Evolutionary conservation across 2,888 invertebrate species (phyloP), one percentile per base, ranked within the genome.

Genomic region (Melanostoma scalare): DNA sequence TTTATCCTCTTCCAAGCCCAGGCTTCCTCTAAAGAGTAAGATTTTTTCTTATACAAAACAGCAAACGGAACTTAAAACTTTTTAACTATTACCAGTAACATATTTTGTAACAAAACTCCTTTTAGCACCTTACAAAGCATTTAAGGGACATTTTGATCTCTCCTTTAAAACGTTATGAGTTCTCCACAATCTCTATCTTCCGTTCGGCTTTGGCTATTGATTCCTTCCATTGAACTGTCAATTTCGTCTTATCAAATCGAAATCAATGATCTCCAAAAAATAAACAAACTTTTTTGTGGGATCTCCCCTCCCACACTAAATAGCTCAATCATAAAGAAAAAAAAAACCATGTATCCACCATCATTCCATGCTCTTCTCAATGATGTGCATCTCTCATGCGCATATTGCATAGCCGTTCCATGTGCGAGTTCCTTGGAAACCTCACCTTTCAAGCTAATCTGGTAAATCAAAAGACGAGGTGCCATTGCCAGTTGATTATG

Each of bases 361-460:
- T 20, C 20, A 20, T 20, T 20, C 20, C 20, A 20, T 20, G 20
- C 20, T 20, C 20, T 20, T 20, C 10, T 31, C 6, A 6, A 10
- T 61, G 9, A 67, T 50, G 38, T 40, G 50, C 67, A 58, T 69
- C 68, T 40, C 44, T 30, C 44, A 40, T 73, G 30, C 36, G 38
- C 42, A 42, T 61, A 48, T 35, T 35, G 40, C 33, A 8, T 38
- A 58, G 9, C 61, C 2, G 48, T n/a, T 20, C 46, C 6, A 55
- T 9, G 30, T 38, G 30, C 40, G 44, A 71, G 77, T 84, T 84
- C 79, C 30, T 60, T 42, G 84, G 46, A 84, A 84, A 79, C 74
- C 79, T 79, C 79, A 84, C 79, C 79, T 79, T 84, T 75, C 75
- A 67, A 38, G 78, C 79, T 84, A 84, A 84, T 84, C 84, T 84